Conservation (phyloP, 2,113 vertebrate genomes). For the Tupaia chinensis region DNA sequence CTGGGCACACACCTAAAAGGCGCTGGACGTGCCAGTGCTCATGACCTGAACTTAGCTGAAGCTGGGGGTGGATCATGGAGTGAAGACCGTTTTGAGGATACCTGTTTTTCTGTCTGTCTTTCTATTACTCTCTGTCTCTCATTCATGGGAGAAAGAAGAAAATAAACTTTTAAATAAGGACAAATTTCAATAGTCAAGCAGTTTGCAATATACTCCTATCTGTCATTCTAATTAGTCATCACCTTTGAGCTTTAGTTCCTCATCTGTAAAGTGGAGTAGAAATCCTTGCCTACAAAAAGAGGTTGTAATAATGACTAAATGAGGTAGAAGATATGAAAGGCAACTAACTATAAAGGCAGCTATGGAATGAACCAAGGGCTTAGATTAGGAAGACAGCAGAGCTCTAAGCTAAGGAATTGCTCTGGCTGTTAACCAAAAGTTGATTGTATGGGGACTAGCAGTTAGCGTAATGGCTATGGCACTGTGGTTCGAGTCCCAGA, state of each 20-base stretch:
- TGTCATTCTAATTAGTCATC: not conserved
- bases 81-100: too few species aligned
- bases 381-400: not conserved
- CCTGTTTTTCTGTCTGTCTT: too few species aligned
- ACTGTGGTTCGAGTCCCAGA: too few species aligned
- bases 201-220: not conserved
- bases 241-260: not conserved
- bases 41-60: too few species aligned
- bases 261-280: not conserved
- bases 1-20: too few species aligned
- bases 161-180: too few species aligned
- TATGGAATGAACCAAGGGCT: not conserved
- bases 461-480: too few species aligned
- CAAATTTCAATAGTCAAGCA: not conserved
- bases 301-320: not conserved
- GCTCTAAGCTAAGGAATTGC: not conserved
- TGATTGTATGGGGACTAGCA: not conserved
- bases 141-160: too few species aligned
- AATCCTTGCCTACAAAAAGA: not conserved
- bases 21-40: too few species aligned
- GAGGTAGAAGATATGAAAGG: not conserved
- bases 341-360: not conserved
- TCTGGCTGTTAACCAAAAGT: not conserved
- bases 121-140: too few species aligned
- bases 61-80: too few species aligned